A percentile compares a stretch with the other conserved stretches of the same genome.
Conservation (phyloP, 2,888 invertebrate species). For the Gari tellinella region DNA sequence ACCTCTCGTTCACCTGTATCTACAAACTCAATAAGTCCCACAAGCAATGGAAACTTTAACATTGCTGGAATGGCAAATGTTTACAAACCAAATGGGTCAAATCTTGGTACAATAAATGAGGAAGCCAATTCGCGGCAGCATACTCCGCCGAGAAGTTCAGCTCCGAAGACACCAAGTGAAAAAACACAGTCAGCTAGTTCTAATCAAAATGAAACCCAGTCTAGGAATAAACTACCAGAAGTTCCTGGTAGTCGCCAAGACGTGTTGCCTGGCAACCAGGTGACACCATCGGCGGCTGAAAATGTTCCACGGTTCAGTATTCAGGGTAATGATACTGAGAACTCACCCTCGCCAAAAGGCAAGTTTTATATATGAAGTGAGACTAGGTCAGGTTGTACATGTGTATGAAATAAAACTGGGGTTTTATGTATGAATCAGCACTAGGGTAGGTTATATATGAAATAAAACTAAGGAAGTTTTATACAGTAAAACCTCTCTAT, state of each 20-base stretch:
- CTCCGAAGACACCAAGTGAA: too few relatives aligned
- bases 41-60: conserved; percentile 12
- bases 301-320: conserved; percentile 29
- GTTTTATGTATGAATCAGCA: too few relatives aligned
- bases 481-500: too few relatives aligned
- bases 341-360: conserved; percentile 54
- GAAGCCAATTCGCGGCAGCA: conserved; percentile 21
- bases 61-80: conserved; percentile 24
- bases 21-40: conserved; percentile 17
- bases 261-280: conserved; percentile 1
- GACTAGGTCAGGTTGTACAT: too few relatives aligned
- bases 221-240: not conserved
- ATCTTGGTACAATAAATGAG: conserved; percentile 66
- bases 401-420: too few relatives aligned
- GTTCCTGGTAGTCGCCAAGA: too few relatives aligned
- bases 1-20: conserved; percentile 50
- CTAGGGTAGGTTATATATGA: too few relatives aligned
- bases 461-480: too few relatives aligned
- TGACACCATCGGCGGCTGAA: not conserved
- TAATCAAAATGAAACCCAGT: conserved; percentile 1
- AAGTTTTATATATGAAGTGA: conserved; percentile 62
- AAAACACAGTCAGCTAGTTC: not conserved
- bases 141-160: not conserved
- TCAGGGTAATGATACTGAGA: conserved; percentile 29
- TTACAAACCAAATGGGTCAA: conserved; percentile 26